Evolutionary conservation across 2,113 vertebrate genomes (phyloP).

Genomic region (Himantopus leucocephalus): DNA sequence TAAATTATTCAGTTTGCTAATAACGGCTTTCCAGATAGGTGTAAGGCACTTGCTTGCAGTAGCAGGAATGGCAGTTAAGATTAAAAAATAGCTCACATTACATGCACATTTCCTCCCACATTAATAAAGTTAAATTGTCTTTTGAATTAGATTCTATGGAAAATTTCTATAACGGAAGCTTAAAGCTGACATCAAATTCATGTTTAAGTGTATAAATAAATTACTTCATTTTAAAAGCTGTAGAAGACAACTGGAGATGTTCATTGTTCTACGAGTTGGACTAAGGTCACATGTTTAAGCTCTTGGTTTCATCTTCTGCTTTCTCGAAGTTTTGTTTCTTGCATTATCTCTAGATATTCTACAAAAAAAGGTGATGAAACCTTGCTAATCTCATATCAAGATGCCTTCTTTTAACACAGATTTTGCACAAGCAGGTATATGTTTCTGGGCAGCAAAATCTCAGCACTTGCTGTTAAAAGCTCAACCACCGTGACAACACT

Average conservation of each 20-base stretch:
- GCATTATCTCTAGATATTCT: not conserved
- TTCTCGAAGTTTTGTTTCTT: not conserved
- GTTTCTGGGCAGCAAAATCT: not conserved
- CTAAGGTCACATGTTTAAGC: not conserved
- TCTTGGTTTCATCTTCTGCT: not conserved
- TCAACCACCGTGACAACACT: slow-evolving; percentile 2
- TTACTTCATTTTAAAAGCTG: not conserved
- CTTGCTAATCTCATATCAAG: not conserved
- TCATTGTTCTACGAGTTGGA: not conserved
- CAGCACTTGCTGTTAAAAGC: not conserved
- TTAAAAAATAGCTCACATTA: slow-evolving; percentile 14
- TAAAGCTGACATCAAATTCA: not conserved
- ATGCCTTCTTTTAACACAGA: not conserved
- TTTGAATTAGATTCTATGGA: not conserved
- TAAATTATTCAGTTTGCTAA: slow-evolving; percentile 26
- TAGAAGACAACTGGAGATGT: not conserved
- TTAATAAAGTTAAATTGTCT: slow-evolving; percentile 24
- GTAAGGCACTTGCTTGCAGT: not conserved
- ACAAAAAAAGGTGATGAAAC: not conserved
- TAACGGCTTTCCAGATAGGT: not conserved
- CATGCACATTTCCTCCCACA: not conserved
- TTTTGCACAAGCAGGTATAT: not conserved
- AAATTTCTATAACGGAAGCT: slow-evolving; percentile 2
- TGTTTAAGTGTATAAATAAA: not conserved
- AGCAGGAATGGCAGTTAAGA: not conserved